Evolutionary conservation across 2,113 vertebrate genomes (phyloP).

Genomic region (Hyperopisus bebe): DNA sequence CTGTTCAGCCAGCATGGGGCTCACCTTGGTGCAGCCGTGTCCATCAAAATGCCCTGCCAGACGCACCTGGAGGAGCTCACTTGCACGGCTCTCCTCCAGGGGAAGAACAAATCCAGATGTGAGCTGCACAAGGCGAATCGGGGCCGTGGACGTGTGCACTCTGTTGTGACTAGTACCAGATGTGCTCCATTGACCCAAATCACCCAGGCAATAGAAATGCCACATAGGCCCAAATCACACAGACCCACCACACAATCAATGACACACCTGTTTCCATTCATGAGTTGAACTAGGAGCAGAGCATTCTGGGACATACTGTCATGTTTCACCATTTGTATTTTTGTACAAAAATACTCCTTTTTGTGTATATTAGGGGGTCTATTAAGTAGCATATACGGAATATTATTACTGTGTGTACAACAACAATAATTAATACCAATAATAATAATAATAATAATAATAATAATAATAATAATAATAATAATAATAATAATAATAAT

Average conservation of each 20-base stretch:
- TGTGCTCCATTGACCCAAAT: constrained; percentile 78
- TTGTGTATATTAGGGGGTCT: constrained; percentile 47
- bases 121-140: constrained; percentile 63
- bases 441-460: neutral
- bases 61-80: constrained; percentile 61
- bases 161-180: constrained; percentile 77
- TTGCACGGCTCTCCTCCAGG: constrained; percentile 15
- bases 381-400: constrained; percentile 40
- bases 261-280: constrained; percentile 76
- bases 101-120: constrained; percentile 67
- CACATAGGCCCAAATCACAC: constrained; percentile 65
- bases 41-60: constrained; percentile 58
- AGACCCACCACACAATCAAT: constrained; percentile 72
- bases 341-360: constrained; percentile 42
- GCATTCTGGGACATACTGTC: constrained; percentile 61
- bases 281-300: constrained; percentile 49
- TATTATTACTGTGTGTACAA: constrained; percentile 43
- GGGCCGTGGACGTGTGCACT: constrained; percentile 67
- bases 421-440: constrained; percentile 41
- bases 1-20: constrained; percentile 51
- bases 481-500: neutral
- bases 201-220: constrained; percentile 72
- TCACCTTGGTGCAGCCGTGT: constrained; percentile 55
- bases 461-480: neutral
- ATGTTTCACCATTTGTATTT: constrained; percentile 41